These are phyloP conservation scores for Leptopilina myrica DNA, from an alignment of 2,888 invertebrate genomes.

Conservation along the genomic window DNA sequence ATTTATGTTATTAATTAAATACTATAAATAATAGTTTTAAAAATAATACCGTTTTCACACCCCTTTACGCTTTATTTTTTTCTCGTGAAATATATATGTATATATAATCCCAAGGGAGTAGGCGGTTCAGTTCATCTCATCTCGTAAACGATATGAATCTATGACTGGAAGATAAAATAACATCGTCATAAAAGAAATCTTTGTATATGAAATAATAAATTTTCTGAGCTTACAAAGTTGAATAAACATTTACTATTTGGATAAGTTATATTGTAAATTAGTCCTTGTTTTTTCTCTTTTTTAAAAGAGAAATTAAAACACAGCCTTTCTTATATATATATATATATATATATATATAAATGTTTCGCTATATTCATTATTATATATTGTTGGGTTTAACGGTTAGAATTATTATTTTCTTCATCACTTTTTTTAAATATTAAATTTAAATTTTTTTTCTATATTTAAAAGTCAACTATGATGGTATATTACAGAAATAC, in stretches of 20 bases:
- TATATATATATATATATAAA: too few relatives aligned
- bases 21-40: background rate
- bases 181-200: slow-evolving; percentile 30
- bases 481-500: too few relatives aligned
- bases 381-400: too few relatives aligned
- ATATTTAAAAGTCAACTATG: too few relatives aligned
- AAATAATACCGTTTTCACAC: background rate
- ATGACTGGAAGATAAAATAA: slow-evolving; percentile 20
- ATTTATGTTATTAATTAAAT: too few relatives aligned
- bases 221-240: background rate
- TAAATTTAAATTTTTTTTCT: too few relatives aligned
- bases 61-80: slow-evolving; percentile 8
- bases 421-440: too few relatives aligned
- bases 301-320: too few relatives aligned
- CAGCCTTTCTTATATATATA: too few relatives aligned
- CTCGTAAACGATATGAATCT: slow-evolving; percentile 25
- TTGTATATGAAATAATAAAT: slow-evolving; percentile 19
- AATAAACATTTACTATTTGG: background rate
- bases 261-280: background rate
- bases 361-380: too few relatives aligned
- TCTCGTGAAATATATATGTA: background rate
- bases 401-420: too few relatives aligned
- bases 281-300: background rate
- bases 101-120: slow-evolving; percentile 10
- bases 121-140: slow-evolving; percentile 23